phyloP scores from a whole-genome alignment of 2,888 invertebrate species.

The Brenthis daphne region DNA sequence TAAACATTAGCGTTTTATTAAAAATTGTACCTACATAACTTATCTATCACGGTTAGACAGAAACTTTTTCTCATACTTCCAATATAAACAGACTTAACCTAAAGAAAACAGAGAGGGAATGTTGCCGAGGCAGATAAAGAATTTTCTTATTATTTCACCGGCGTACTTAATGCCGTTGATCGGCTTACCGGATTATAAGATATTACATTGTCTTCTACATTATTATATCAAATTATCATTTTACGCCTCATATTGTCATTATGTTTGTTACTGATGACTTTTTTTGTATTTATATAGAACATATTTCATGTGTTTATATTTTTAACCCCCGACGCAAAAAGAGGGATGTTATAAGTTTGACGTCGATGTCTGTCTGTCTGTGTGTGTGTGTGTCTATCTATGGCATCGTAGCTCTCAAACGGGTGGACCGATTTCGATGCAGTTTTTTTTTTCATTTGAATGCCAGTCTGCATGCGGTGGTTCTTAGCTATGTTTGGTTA shows the following conservation, averaged over 20 bases:
- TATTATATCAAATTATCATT: conserved; percentile 34
- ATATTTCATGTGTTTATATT: no score
- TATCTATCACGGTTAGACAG: background rate
- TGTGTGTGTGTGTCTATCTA: no score
- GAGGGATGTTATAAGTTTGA: no score
- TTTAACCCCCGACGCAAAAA: no score
- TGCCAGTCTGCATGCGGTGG: no score
- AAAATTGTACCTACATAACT: background rate
- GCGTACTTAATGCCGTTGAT: conserved; percentile 37
- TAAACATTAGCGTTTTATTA: no score
- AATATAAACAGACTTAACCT: conserved; percentile 33
- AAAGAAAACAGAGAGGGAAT: conserved; percentile 33
- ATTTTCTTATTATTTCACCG: conserved; percentile 62
- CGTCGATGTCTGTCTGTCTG: no score
- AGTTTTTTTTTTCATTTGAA: no score
- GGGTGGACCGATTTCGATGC: no score
- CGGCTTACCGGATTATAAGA: conserved; percentile 43
- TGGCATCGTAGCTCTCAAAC: no score
- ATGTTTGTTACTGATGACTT: background rate
- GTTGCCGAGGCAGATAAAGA: conserved; percentile 36
- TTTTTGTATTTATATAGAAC: background rate
- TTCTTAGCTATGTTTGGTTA: no score
- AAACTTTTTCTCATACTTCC: conserved; percentile 10
- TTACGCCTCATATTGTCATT: conserved; percentile 26
- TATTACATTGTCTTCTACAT: conserved; percentile 30